phyloP scores from a whole-genome alignment of 35 echinoderm and acorn worm genomes.

The Strongylocentrotus purpuratus region DNA sequence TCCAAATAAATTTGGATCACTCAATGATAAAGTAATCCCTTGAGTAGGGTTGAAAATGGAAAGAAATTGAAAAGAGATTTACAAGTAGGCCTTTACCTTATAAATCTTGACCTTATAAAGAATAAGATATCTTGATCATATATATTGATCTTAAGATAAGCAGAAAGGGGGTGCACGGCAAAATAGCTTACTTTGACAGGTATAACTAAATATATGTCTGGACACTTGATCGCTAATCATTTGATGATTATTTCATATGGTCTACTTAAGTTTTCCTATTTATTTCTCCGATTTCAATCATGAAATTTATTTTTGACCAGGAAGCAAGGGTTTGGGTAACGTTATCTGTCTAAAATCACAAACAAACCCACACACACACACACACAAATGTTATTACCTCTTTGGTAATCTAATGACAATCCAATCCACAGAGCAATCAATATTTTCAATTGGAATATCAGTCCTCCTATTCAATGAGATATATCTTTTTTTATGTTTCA shows the following conservation, averaged over 20 bases:
- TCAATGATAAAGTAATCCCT: background rate
- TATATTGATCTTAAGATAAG: background rate
- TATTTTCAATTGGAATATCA: too few species aligned
- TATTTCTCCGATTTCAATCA: background rate
- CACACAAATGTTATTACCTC: background rate
- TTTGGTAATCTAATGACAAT: too few species aligned
- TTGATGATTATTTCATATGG: background rate
- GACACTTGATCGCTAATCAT: background rate
- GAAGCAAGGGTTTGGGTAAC: background rate
- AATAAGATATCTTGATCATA: background rate
- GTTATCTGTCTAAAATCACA: background rate
- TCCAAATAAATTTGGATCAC: background rate
- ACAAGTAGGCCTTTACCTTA: background rate
- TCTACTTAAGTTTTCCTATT: background rate
- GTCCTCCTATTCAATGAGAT: too few species aligned
- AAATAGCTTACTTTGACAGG: background rate
- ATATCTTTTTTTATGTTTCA: too few species aligned
- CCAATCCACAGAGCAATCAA: too few species aligned
- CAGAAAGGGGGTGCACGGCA: background rate
- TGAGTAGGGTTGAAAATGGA: background rate
- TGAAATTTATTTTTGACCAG: background rate
- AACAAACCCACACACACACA: background rate
- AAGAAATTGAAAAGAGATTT: background rate
- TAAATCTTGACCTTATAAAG: too few species aligned
- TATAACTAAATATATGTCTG: background rate